phyloP scores from a whole-genome alignment of 2,797 vertebrate species.

The Pseudocheirus occidentalis region DNA sequence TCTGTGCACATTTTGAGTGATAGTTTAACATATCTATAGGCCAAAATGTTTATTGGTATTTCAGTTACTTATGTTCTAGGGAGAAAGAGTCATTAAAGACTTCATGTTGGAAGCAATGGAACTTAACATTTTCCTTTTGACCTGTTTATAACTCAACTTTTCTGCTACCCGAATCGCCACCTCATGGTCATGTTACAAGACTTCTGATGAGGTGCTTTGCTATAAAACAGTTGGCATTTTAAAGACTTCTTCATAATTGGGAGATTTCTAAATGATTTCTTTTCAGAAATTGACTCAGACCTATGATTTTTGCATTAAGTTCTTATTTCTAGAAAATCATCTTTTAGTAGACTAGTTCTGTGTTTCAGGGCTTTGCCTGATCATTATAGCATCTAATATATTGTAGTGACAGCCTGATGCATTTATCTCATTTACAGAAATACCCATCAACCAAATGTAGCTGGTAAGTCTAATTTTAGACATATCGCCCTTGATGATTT shows the following conservation, averaged over 20 bases:
- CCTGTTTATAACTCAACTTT: neutral
- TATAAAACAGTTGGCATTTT: conserved; percentile 23
- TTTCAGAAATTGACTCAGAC: neutral
- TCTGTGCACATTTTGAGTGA: neutral
- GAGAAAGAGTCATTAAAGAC: neutral
- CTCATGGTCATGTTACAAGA: neutral
- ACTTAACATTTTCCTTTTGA: neutral
- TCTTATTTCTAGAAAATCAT: conserved; percentile 38
- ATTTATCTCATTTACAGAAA: conserved; percentile 37
- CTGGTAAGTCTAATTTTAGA: conserved; percentile 55
- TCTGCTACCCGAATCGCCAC: neutral
- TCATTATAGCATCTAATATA: neutral
- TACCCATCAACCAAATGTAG: conserved; percentile 22
- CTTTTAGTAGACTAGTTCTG: conserved; percentile 41
- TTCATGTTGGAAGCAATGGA: neutral
- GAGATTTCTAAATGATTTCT: conserved; percentile 56
- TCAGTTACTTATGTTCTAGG: too few relatives aligned
- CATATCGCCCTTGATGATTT: neutral
- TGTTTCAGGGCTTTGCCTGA: neutral
- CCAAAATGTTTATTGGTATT: neutral
- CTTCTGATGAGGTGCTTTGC: conserved; percentile 16
- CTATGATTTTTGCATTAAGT: conserved; percentile 5
- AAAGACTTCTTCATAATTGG: conserved; percentile 51
- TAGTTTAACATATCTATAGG: neutral
- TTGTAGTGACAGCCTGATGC: conserved; percentile 44